A percentile compares a stretch with the other conserved stretches of the same genome.
Evolutionary conservation across 2,888 invertebrate genomes (phyloP).

Genomic region (Trissolcus brochymenae): DNA sequence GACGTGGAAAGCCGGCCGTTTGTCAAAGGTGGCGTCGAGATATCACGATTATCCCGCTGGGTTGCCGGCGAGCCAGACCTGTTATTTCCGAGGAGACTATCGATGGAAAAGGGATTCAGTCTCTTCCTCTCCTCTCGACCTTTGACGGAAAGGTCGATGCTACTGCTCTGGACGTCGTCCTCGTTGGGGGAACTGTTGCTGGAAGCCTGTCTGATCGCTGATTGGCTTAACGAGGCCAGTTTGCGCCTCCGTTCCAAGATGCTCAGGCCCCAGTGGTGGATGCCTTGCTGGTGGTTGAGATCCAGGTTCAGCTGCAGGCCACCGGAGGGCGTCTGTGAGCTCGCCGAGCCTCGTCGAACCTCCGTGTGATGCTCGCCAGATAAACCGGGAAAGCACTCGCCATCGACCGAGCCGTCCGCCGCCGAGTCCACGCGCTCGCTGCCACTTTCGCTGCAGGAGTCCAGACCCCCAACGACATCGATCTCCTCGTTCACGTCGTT

Average conservation of each 20-base stretch:
- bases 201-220: slow-evolving; percentile 60
- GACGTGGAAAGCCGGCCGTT: slow-evolving; percentile 70
- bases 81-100: slow-evolving; percentile 82
- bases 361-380: slow-evolving; percentile 51
- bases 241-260: slow-evolving; percentile 78
- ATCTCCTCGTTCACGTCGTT: slow-evolving; percentile 79
- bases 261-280: slow-evolving; percentile 73
- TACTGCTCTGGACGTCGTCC: slow-evolving; percentile 74
- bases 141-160: slow-evolving; percentile 76
- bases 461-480: slow-evolving; percentile 89
- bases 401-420: slow-evolving; percentile 80
- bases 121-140: slow-evolving; percentile 81
- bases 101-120: slow-evolving; percentile 92
- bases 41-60: slow-evolving; percentile 65
- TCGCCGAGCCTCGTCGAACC: slow-evolving; percentile 41
- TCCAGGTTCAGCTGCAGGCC: slow-evolving; percentile 65
- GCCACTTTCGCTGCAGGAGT: slow-evolving; percentile 83
- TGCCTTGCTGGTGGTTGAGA: slow-evolving; percentile 72
- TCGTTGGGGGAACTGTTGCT: slow-evolving; percentile 62
- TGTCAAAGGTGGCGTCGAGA: slow-evolving; percentile 68
- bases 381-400: slow-evolving; percentile 77
- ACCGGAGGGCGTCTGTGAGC: slow-evolving; percentile 63
- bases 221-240: slow-evolving; percentile 64
- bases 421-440: slow-evolving; percentile 77
- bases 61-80: slow-evolving; percentile 62